Evolutionary conservation across 2,797 vertebrate species (phyloP).

Genomic region (Macrochelys suwanniensis): DNA sequence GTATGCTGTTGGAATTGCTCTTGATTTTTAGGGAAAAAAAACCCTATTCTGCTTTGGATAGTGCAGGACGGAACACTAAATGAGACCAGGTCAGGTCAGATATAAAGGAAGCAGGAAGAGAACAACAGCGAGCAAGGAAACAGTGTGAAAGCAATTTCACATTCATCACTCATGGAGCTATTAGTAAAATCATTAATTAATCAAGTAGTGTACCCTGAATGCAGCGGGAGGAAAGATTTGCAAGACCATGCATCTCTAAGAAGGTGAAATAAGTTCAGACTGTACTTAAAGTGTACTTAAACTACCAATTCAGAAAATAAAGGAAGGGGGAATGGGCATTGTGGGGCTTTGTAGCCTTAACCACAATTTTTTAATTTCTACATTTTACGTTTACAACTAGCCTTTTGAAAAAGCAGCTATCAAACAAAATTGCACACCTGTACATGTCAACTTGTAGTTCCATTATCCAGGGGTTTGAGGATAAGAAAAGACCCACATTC

Average conservation of each 20-base stretch:
- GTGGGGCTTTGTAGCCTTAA: background rate
- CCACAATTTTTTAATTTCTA: background rate
- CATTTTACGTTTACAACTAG: background rate
- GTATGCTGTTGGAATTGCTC: slow-evolving; percentile 22
- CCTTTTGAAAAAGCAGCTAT: background rate
- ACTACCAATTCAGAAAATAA: background rate
- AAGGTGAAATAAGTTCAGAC: slow-evolving; percentile 34
- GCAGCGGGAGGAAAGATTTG: slow-evolving; percentile 14
- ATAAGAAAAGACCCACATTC: background rate
- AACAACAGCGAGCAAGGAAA: slow-evolving; percentile 65
- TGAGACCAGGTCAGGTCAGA: slow-evolving; percentile 20
- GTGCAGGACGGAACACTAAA: background rate
- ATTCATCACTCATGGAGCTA: slow-evolving; percentile 35
- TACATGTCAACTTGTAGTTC: background rate
- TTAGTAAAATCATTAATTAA: slow-evolving; percentile 51
- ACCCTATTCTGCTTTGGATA: slow-evolving; percentile 35
- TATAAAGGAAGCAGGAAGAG: slow-evolving; percentile 70
- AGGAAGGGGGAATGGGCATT: background rate
- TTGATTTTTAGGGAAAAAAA: slow-evolving; percentile 58
- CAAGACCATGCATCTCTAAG: slow-evolving; percentile 9
- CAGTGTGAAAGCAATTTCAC: slow-evolving; percentile 45
- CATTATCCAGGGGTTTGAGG: background rate
- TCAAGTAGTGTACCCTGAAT: slow-evolving; percentile 6
- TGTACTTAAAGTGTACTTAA: slow-evolving; percentile 27
- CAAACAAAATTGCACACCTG: background rate